Evolutionary conservation across 1,140 invertebrate genomes (phyloP), one percentile per base, ranked within the genome.

Genomic region (Drosophila tristis): DNA sequence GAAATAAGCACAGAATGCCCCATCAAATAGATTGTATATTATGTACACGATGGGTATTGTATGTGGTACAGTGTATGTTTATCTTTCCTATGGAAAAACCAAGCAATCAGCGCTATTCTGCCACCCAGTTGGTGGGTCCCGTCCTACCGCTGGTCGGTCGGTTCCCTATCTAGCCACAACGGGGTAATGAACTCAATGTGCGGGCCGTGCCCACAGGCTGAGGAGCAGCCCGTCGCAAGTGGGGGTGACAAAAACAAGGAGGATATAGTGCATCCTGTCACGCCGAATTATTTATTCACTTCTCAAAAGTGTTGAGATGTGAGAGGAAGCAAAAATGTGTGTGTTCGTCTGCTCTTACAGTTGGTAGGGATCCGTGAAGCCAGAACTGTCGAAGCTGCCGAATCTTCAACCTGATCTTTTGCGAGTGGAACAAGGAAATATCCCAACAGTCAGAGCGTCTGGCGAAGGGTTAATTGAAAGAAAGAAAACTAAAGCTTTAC

Each of bases 151-250:
- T 45, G 26, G 26, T 29, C 31, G 31, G 31, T 35, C 9, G 31
- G 31, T 35, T 9, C 42, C 55, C 31, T n/a, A 26, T 15, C 47
- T 59, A 58, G 63, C 72, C 51, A 51, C 80, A 80, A 85, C 8
- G 80, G 80, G 71, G 68, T 85, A 85, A 85, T 85, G 80, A 84
- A 85, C 80, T 64, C 72, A 58, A 62, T 75, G 71, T 64, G 61
- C 65, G 65, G 61, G 57, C 60, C 31, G 56, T 45, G 42, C 60
- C 70, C 76, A 47, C 15, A 56, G 57, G 75, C 58, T 20, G 49
- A 56, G 50, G 25, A 56, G 71, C 58, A 60, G 20, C 6, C 1
- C 4, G 9, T 16, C 42, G 29, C 11, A 26, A 58, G 47, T 11
- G 35, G 15, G 15, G 15, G 8, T 35, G 42, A 45, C 26, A 43